phyloP scores from a whole-genome alignment of 2,113 vertebrate genomes.

The Salvator merianae region DNA sequence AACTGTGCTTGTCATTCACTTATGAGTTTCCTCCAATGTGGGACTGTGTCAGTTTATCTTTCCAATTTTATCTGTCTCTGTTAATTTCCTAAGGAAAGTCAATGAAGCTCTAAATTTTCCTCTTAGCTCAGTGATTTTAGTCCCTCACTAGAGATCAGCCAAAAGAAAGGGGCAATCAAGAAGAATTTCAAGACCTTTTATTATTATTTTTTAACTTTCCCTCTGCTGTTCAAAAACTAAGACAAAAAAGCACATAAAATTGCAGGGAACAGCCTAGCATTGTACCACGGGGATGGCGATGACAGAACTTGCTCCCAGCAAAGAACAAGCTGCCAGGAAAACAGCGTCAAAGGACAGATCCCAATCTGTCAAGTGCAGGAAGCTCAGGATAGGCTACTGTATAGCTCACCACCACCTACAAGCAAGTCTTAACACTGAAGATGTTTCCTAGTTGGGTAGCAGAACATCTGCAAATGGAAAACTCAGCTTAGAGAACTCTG shows the following conservation, averaged over 20 bases:
- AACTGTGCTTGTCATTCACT: slow-evolving; percentile 34
- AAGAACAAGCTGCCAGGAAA: too few species aligned
- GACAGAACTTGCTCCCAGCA: too few species aligned
- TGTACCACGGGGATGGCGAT: not conserved
- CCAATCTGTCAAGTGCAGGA: too few species aligned
- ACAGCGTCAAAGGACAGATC: too few species aligned
- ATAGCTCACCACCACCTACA: too few species aligned
- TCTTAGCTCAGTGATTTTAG: slow-evolving; percentile 19
- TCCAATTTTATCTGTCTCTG: slow-evolving; percentile 34
- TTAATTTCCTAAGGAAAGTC: slow-evolving; percentile 18
- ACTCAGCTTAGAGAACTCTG: too few species aligned
- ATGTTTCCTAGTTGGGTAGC: too few species aligned
- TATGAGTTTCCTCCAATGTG: slow-evolving; percentile 21
- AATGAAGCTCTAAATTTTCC: slow-evolving; percentile 37
- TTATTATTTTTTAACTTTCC: not conserved
- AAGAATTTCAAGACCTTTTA: not conserved
- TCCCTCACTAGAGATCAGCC: not conserved
- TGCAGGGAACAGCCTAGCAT: not conserved
- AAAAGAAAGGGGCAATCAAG: slow-evolving; percentile 25
- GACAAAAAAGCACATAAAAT: not conserved
- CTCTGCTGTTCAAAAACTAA: not conserved
- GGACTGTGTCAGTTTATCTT: slow-evolving; percentile 44
- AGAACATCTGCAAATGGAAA: too few species aligned
- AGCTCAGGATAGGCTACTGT: too few species aligned
- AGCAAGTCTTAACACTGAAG: too few species aligned